These are phyloP conservation scores for Cyphomyrmex costatus DNA, from an alignment of 1,140 invertebrate species.

Conservation along the genomic window DNA sequence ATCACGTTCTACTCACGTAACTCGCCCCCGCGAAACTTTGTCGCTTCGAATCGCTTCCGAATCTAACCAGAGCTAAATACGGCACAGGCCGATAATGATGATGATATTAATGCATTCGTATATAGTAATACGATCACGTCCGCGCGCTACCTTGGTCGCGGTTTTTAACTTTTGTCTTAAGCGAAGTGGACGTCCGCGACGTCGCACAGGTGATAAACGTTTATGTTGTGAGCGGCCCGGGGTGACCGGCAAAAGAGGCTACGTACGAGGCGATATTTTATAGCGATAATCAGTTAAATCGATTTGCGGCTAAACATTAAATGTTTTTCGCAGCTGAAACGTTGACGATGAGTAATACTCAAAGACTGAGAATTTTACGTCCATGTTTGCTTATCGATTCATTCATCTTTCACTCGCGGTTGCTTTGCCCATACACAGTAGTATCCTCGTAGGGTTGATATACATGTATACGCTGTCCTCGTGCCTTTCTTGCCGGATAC, in stretches of 20 bases:
- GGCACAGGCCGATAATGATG: conserved; percentile 38
- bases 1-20: conserved; percentile 75
- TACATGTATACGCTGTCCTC: neutral
- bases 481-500: conserved; percentile 14
- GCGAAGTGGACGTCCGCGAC: conserved; percentile 55
- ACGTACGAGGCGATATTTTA: neutral
- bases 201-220: conserved; percentile 57
- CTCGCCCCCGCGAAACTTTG: conserved; percentile 72
- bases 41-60: conserved; percentile 79
- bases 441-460: neutral
- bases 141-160: conserved; percentile 40
- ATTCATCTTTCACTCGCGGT: neutral
- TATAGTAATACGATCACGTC: conserved; percentile 63
- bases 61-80: conserved; percentile 54
- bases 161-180: conserved; percentile 50
- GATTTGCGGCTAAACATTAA: conserved; percentile 17
- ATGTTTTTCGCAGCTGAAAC: conserved; percentile 2
- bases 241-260: conserved; percentile 30
- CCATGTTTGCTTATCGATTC: conserved; percentile 22
- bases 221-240: conserved; percentile 51
- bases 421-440: conserved; percentile 25
- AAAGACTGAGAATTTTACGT: conserved; percentile 56
- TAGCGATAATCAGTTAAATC: conserved; percentile 10
- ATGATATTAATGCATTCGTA: conserved; percentile 62
- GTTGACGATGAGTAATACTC: neutral